Conservation (phyloP, 2,888 invertebrate genomes). For the Criorhina ranunculi region DNA sequence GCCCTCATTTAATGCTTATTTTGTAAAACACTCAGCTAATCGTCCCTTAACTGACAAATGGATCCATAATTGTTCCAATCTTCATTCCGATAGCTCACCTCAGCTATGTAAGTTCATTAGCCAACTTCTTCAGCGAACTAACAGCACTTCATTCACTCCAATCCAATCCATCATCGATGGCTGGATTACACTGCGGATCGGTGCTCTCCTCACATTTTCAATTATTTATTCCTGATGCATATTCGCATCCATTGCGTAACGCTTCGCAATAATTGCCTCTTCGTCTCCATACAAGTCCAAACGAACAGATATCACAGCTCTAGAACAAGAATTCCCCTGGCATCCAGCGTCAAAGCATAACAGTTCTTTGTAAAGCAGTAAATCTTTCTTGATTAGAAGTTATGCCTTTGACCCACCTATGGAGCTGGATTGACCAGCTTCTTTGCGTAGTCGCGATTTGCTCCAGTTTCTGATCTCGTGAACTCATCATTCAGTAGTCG, state of each 20-base stretch:
- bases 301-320: background rate
- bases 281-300: conserved; percentile 36
- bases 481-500: conserved; percentile 64
- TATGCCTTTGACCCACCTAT: conserved; percentile 83
- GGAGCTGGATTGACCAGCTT: conserved; percentile 79
- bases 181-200: background rate
- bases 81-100: conserved; percentile 54
- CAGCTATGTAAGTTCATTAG: conserved; percentile 45
- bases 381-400: conserved; percentile 77
- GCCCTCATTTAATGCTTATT: background rate
- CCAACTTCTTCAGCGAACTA: conserved; percentile 56
- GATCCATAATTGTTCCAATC: conserved; percentile 50
- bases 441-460: conserved; percentile 39
- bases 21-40: conserved; percentile 10
- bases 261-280: conserved; percentile 57
- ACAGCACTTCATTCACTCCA: conserved; percentile 22
- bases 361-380: conserved; percentile 57
- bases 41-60: conserved; percentile 33
- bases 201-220: conserved; percentile 49
- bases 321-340: background rate
- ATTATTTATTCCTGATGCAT: conserved; percentile 70
- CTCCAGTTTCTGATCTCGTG: conserved; percentile 70
- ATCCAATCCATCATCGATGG: conserved; percentile 7
- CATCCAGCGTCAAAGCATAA: conserved; percentile 40
- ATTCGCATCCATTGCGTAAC: conserved; percentile 70